Percentiles rank a stretch among this genome's conserved stretches.
Evolutionary conservation across 1,140 invertebrate genomes (phyloP).

Genomic region (Sinonovacula constricta): DNA sequence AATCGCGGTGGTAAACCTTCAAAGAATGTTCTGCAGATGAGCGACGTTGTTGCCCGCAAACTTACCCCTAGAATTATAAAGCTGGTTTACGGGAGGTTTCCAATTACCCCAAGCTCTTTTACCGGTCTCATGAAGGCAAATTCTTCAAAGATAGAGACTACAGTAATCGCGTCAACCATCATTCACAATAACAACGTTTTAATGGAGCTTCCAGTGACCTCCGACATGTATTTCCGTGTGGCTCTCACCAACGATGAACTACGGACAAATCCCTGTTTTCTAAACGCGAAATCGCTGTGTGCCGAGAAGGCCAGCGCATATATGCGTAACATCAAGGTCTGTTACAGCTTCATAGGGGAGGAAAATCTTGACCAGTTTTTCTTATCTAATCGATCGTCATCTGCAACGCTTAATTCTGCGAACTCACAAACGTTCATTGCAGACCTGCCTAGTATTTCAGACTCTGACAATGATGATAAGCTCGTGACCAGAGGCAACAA

Average conservation of each 20-base stretch:
- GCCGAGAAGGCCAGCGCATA: slow-evolving; percentile 55
- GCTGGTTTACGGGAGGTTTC: slow-evolving; percentile 63
- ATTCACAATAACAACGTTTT: slow-evolving; percentile 64
- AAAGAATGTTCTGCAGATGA: slow-evolving; percentile 54
- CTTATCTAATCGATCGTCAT: too few species aligned
- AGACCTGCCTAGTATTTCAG: too few species aligned
- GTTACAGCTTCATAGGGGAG: slow-evolving; percentile 47
- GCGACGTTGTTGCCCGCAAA: slow-evolving; percentile 53
- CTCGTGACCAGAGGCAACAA: too few species aligned
- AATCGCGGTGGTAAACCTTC: slow-evolving; percentile 26
- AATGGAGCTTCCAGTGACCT: slow-evolving; percentile 60
- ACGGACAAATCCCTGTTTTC: slow-evolving; percentile 41
- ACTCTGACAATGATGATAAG: too few species aligned
- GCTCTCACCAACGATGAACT: slow-evolving; percentile 46
- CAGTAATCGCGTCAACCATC: slow-evolving; percentile 61
- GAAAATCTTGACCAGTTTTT: too few species aligned
- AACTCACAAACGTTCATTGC: too few species aligned
- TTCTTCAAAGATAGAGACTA: slow-evolving; percentile 48
- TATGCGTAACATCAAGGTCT: slow-evolving; percentile 63
- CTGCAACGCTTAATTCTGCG: too few species aligned
- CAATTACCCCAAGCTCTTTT: slow-evolving; percentile 64
- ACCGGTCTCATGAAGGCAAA: slow-evolving; percentile 58
- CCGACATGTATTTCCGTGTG: slow-evolving; percentile 52
- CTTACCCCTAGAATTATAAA: slow-evolving; percentile 59
- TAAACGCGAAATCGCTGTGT: slow-evolving; percentile 52